Conservation (phyloP, 1,140 invertebrate genomes). For the Lordiphosa stackelbergi region DNA sequence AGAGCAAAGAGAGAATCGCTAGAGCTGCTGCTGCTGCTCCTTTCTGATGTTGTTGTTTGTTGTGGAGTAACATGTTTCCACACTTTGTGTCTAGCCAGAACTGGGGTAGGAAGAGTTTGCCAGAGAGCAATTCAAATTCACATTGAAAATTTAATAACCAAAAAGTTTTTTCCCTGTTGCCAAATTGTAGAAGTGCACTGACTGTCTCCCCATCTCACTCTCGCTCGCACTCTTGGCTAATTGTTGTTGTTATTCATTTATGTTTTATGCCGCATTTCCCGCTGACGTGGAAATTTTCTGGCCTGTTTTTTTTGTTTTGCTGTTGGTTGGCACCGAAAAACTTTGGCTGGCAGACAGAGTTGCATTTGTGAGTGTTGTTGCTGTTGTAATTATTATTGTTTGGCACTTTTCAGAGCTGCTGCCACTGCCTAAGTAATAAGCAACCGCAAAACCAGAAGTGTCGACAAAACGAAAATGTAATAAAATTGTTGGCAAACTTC, state of each 20-base stretch:
- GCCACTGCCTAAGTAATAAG: slow-evolving; percentile 50
- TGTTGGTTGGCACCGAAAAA: slow-evolving; percentile 44
- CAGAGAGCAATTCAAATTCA: slow-evolving; percentile 57
- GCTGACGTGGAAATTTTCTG: slow-evolving; percentile 10
- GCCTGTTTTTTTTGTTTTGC: slow-evolving; percentile 1
- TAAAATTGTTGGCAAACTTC: slow-evolving; percentile 72
- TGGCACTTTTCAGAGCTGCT: slow-evolving; percentile 48
- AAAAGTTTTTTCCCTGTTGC: slow-evolving; percentile 48
- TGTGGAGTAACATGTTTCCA: slow-evolving; percentile 60
- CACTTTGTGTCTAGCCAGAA: slow-evolving; percentile 61
- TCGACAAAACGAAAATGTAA: slow-evolving; percentile 71
- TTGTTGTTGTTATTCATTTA: slow-evolving; percentile 68
- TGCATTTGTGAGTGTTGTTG: slow-evolving; percentile 49
- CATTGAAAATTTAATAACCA: slow-evolving; percentile 72
- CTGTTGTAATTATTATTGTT: slow-evolving; percentile 64
- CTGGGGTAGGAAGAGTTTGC: slow-evolving; percentile 30
- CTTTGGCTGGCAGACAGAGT: slow-evolving; percentile 49
- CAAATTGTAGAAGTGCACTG: slow-evolving; percentile 58
- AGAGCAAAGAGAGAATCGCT: neutral
- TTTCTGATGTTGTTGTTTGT: slow-evolving; percentile 8
- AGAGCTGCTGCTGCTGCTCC: neutral
- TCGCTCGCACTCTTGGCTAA: slow-evolving; percentile 32
- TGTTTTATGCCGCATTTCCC: slow-evolving; percentile 62
- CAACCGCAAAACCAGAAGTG: slow-evolving; percentile 57
- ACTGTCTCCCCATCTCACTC: slow-evolving; percentile 2